Base-by-base conservation (phyloP, 2,888 invertebrate species). In the Oxycera nigricornis region DNA sequence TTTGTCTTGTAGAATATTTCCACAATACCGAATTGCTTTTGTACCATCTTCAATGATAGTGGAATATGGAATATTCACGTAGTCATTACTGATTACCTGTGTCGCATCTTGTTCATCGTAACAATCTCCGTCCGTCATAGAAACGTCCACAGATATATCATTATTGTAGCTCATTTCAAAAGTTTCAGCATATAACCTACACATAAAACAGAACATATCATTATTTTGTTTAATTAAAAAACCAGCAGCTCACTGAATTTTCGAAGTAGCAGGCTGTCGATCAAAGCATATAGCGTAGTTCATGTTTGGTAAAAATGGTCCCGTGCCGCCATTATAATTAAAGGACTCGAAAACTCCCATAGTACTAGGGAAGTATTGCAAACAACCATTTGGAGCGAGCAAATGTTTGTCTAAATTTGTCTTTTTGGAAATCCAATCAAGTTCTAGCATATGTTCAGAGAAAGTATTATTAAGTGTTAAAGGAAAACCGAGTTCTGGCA, bases 201-300 rank as follows among this genome's bases (percentile, higher is more conserved):
- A 30, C 1, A 7, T 22, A n/a, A n/a, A n/a, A n/a, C n/a, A n/a
- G n/a, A n/a, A n/a, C 4, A 4, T n/a, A n/a, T 50, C 4, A 17
- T n/a, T n/a, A 50, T n/a, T 9, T 50, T 50, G 11, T n/a, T 35
- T 11, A 7, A 11, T 11, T n/a, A n/a, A n/a, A n/a, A 14, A 52
- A n/a, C 17, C 52, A 17, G 17, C n/a, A n/a, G n/a, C n/a, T 65
- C 24, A 84, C 84, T 83, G 81, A 52, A 84, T 81, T 78, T 80
- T 81, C 28, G 78, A 79, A 59, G 82, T 80, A 9, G 79, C 79
- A 6, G 79, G 39, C 11, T 73, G 72, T 1, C 83, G 79, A 79
- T 87, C 89, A 81, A 92, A 91, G 82, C 91, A 91, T 0, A 90
- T 89, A 0, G 90, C 88, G 79, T 91, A 92, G 1, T 86, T 85